Evolutionary conservation across 2,888 invertebrate species (phyloP).

Genomic region (Chymomyza caudatula): DNA sequence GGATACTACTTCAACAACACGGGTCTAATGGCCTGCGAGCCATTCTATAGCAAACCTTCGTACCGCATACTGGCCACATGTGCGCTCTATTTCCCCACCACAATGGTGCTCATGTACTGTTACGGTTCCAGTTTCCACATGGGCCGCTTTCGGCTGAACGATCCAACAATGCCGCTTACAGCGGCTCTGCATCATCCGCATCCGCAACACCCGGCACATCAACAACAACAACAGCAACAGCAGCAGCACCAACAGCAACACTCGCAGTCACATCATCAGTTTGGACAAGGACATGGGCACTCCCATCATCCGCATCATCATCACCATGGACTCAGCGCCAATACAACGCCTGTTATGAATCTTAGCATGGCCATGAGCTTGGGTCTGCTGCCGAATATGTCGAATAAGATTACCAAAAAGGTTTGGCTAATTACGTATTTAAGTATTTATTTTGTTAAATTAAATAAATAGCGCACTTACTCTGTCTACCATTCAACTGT

Average conservation of each 20-base stretch:
- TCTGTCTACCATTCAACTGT: constrained; percentile 9
- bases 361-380: constrained; percentile 77
- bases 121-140: constrained; percentile 94
- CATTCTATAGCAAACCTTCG: constrained; percentile 87
- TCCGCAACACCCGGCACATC: constrained; percentile 53
- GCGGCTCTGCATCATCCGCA: constrained; percentile 74
- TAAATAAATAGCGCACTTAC: not conserved
- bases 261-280: constrained; percentile 29
- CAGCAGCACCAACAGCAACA: constrained; percentile 36
- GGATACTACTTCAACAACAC: constrained; percentile 93
- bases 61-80: constrained; percentile 90
- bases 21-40: constrained; percentile 91
- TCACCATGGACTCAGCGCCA: constrained; percentile 34
- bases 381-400: constrained; percentile 72
- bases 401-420: constrained; percentile 76
- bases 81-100: constrained; percentile 93
- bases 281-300: constrained; percentile 46
- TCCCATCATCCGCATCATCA: constrained; percentile 53
- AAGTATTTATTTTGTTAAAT: constrained; percentile 32
- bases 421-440: no score
- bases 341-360: constrained; percentile 72
- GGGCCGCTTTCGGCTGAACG: constrained; percentile 84
- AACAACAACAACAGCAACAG: constrained; percentile 26
- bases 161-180: constrained; percentile 78
- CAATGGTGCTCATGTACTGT: constrained; percentile 94